Evolutionary conservation across 2,888 invertebrate genomes (phyloP).

Genomic region (Penaeus monodon): DNA sequence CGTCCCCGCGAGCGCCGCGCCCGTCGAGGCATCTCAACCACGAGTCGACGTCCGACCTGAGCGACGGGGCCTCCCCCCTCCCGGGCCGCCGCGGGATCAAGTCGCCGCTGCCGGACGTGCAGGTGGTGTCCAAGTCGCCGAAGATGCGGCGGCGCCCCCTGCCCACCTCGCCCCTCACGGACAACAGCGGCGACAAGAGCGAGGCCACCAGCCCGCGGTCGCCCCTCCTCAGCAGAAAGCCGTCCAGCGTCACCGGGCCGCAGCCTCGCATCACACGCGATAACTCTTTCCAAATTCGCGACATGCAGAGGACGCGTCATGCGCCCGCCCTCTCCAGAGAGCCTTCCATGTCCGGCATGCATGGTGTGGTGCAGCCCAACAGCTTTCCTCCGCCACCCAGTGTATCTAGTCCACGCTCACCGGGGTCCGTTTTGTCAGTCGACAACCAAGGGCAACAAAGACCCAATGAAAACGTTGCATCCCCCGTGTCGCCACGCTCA

Average conservation of each 20-base stretch:
- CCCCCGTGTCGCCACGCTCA: slow-evolving; percentile 44
- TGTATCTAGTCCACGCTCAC: slow-evolving; percentile 41
- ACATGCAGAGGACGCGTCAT: slow-evolving; percentile 29
- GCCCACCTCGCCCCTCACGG: slow-evolving; percentile 18
- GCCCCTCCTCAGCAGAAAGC: slow-evolving; percentile 41
- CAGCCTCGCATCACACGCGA: slow-evolving; percentile 32
- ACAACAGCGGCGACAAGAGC: slow-evolving; percentile 19
- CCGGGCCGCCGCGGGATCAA: slow-evolving; percentile 38
- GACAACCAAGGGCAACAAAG: slow-evolving; percentile 32
- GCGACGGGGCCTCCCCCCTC: slow-evolving; percentile 43
- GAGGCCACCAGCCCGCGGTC: slow-evolving; percentile 31
- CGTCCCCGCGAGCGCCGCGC: slow-evolving; percentile 52
- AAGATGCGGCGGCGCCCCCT: slow-evolving; percentile 42
- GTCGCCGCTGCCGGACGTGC: slow-evolving; percentile 53
- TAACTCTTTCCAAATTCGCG: slow-evolving; percentile 46
- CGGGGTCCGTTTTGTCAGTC: neutral
- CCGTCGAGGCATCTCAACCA: slow-evolving; percentile 30
- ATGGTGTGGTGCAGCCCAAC: slow-evolving; percentile 34
- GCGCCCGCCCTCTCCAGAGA: slow-evolving; percentile 41
- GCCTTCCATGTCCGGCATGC: slow-evolving; percentile 48
- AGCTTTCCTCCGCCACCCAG: slow-evolving; percentile 12
- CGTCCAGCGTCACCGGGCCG: slow-evolving; percentile 41
- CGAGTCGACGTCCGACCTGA: slow-evolving; percentile 55
- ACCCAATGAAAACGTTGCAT: slow-evolving; percentile 32
- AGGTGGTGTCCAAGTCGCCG: slow-evolving; percentile 51